Evolutionary conservation across 2,888 invertebrate genomes (phyloP).

Genomic region (Caenorhabditis doughertyi): DNA sequence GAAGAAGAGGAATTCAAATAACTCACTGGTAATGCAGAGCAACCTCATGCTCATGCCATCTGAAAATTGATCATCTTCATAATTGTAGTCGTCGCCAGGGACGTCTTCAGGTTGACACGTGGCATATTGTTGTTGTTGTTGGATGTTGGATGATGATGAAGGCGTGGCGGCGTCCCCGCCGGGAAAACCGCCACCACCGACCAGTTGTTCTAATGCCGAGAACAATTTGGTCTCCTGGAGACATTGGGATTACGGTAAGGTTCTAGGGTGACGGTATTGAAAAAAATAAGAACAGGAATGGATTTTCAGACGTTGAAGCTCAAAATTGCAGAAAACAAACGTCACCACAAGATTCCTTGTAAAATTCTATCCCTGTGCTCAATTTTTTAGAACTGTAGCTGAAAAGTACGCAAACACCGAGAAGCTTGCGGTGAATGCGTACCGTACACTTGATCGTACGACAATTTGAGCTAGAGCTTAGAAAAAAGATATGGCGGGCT

Average conservation of each 20-base stretch:
- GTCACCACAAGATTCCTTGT: too few species aligned
- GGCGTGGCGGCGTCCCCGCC: slow-evolving; percentile 31
- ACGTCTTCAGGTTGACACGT: slow-evolving; percentile 15
- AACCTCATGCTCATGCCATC: slow-evolving; percentile 75
- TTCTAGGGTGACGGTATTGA: not conserved
- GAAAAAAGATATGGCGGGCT: too few species aligned
- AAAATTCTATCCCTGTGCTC: too few species aligned
- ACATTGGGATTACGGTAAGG: not conserved
- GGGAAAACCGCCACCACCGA: slow-evolving; percentile 36
- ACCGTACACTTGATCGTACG: too few species aligned
- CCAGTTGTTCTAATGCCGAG: slow-evolving; percentile 63
- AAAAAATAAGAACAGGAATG: too few species aligned
- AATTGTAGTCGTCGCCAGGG: not conserved
- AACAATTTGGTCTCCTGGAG: slow-evolving; percentile 56
- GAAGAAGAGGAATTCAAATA: slow-evolving; percentile 1
- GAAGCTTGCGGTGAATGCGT: too few species aligned
- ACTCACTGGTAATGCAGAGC: slow-evolving; percentile 79
- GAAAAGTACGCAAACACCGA: too few species aligned
- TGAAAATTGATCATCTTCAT: slow-evolving; percentile 58
- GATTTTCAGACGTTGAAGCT: too few species aligned
- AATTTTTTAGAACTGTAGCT: too few species aligned
- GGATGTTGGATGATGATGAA: slow-evolving; percentile 16
- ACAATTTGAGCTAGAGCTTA: too few species aligned
- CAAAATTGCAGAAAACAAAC: too few species aligned
- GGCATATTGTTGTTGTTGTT: slow-evolving; percentile 6